Conservation (phyloP, 2,888 invertebrate species). For the Drosophila kuntzei region DNA sequence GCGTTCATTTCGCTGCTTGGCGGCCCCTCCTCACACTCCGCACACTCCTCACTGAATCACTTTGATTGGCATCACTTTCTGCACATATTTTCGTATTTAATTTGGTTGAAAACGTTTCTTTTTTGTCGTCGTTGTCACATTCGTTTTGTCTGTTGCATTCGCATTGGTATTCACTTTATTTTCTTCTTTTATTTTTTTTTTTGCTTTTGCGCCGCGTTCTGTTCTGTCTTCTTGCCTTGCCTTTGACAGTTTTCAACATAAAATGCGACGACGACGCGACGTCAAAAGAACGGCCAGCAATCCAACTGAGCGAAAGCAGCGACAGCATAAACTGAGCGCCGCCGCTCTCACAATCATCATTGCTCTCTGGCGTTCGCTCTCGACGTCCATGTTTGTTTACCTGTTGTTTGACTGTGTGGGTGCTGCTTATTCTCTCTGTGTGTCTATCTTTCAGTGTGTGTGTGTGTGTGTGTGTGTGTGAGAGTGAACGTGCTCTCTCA, state of each 20-base stretch:
- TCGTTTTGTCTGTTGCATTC: slow-evolving; percentile 77
- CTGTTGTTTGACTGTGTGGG: slow-evolving; percentile 60
- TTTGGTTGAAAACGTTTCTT: slow-evolving; percentile 63
- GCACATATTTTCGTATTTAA: slow-evolving; percentile 66
- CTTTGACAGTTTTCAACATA: slow-evolving; percentile 80
- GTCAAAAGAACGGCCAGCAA: slow-evolving; percentile 55
- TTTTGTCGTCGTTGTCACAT: slow-evolving; percentile 77
- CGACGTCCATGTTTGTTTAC: slow-evolving; percentile 71
- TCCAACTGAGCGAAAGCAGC: slow-evolving; percentile 55
- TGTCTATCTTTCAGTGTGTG: slow-evolving; percentile 13
- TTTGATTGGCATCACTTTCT: slow-evolving; percentile 63
- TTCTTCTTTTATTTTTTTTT: slow-evolving; percentile 33
- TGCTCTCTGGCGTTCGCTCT: slow-evolving; percentile 23
- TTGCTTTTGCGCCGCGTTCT: slow-evolving; percentile 58
- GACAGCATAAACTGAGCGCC: slow-evolving; percentile 66
- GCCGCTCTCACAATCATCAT: slow-evolving; percentile 45
- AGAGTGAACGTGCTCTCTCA: slow-evolving; percentile 64
- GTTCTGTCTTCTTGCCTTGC: slow-evolving; percentile 65
- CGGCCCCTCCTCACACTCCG: slow-evolving; percentile 5
- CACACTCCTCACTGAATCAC: slow-evolving; percentile 24
- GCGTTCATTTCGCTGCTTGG: slow-evolving; percentile 75
- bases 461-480: slow-evolving; percentile 9
- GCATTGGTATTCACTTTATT: slow-evolving; percentile 72
- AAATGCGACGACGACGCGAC: slow-evolving; percentile 63
- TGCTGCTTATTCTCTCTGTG: slow-evolving; percentile 35